Base-by-base conservation (phyloP, 1,140 invertebrate species). In the Sarcophaga bullata region DNA sequence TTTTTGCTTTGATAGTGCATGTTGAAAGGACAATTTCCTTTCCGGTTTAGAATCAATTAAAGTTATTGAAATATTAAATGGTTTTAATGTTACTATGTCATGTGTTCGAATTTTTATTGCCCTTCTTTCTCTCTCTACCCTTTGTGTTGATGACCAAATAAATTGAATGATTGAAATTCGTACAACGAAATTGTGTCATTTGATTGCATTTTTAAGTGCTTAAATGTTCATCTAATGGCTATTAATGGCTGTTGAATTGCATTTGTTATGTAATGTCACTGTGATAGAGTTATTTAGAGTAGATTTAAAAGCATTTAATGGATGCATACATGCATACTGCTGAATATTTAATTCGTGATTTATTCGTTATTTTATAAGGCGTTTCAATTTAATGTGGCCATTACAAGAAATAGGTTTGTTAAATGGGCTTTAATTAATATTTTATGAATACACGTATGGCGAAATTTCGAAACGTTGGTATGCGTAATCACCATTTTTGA, bases 11-110 rank as follows among this genome's bases (percentile, higher is more conserved):
- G 17, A 8, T 68, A 17, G 8, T 68, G 6, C 0, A 17, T 17
- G 17, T n/a, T 19, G 62, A n/a, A 68, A 8, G 19, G 11, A 15
- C n/a, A 19, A 19, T 58, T 58, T n/a, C 54, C 0, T 68, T 68
- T 68, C 62, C 62, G 62, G n/a, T 19, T 68, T 68, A 19, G 62
- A 68, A 68, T 68, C 62, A 68, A 68, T 68, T 68, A 68, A 68
- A 17, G n/a, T 68, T 68, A 68, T 68, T 68, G 25, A 37, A 68
- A 68, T 68, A 68, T 68, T 68, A 68, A 68, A 68, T 19, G 8
- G 62, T 68, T 19, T 68, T 68, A 17, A n/a, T 19, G 17, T n/a
- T 68, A 68, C 19, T 68, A n/a, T 68, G 9, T 4, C 62, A 68
- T 68, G n/a, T 68, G 62, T 68, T n/a, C n/a, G 2, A 68, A 58